phyloP scores from a whole-genome alignment of 2,797 vertebrate species.

The Euthynnus affinis region DNA sequence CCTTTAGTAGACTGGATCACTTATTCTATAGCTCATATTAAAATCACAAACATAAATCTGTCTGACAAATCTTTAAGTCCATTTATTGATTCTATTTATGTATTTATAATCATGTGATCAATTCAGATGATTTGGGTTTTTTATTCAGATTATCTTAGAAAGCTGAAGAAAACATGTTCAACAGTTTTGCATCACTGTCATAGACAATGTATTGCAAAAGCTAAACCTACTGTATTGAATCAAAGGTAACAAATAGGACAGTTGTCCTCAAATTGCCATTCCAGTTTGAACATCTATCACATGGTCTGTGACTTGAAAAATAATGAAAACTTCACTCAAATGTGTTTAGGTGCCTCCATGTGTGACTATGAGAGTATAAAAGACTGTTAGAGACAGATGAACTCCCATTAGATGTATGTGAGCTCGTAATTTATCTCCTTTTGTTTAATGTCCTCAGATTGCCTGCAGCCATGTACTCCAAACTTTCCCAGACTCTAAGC shows the following conservation, averaged over 20 bases:
- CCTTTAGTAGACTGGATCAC: neutral
- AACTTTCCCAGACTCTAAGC: constrained; percentile 47
- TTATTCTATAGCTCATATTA: neutral
- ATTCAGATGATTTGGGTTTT: no score
- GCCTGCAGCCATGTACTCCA: constrained; percentile 38
- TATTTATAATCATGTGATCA: neutral
- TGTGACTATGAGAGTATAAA: constrained; percentile 5
- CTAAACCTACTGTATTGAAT: constrained; percentile 2
- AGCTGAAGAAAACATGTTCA: constrained; percentile 8
- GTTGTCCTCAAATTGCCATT: constrained; percentile 13
- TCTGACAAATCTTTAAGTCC: neutral
- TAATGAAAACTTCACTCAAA: constrained; percentile 31
- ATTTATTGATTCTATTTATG: neutral
- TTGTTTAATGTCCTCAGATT: constrained; percentile 55
- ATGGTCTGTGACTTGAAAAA: constrained; percentile 25
- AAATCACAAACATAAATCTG: neutral
- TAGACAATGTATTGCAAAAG: neutral
- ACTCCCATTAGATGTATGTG: constrained; percentile 45
- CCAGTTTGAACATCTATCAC: constrained; percentile 30
- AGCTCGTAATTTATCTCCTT: constrained; percentile 50
- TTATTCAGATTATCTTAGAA: constrained; percentile 1
- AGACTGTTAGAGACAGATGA: constrained; percentile 47
- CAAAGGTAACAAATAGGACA: neutral
- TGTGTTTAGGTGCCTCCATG: constrained; percentile 7
- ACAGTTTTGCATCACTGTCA: neutral